Evolutionary conservation across 2,888 invertebrate genomes (phyloP).

Genomic region (Beris morrisii): DNA sequence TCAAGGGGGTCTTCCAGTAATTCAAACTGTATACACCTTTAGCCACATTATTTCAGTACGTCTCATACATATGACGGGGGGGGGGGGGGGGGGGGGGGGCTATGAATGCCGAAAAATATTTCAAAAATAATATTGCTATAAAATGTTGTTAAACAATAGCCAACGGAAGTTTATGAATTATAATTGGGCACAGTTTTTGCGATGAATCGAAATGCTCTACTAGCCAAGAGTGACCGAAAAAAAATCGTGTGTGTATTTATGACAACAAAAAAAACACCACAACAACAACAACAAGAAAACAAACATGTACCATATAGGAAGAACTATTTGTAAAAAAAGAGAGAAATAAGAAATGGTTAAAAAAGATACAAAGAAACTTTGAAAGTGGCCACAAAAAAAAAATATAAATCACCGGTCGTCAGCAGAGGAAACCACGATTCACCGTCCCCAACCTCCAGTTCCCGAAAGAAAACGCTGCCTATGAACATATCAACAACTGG

Average conservation of each 20-base stretch:
- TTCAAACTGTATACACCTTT: too few species aligned
- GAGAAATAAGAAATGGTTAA: not conserved
- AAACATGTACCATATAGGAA: not conserved
- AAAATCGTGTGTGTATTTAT: conserved; percentile 6
- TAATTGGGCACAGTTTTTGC: conserved; percentile 41
- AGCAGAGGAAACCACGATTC: too few species aligned
- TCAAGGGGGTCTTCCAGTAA: too few species aligned
- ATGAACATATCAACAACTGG: too few species aligned
- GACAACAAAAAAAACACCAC: conserved; percentile 5
- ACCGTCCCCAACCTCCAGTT: too few species aligned
- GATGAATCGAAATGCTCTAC: conserved; percentile 40
- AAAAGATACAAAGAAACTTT: too few species aligned
- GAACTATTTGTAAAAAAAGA: not conserved
- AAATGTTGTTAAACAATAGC: conserved; percentile 19
- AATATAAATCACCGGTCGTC: too few species aligned
- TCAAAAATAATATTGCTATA: not conserved
- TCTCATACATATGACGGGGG: too few species aligned
- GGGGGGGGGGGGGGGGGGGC: too few species aligned
- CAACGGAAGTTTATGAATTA: conserved; percentile 41
- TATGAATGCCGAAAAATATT: not conserved
- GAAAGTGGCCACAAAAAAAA: too few species aligned
- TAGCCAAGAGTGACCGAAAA: conserved; percentile 41
- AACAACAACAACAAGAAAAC: conserved; percentile 12
- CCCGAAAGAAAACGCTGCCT: too few species aligned
- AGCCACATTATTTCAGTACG: too few species aligned